Conservation (phyloP, 1,140 invertebrate genomes). For the Phymorhynchus buccinoides region DNA sequence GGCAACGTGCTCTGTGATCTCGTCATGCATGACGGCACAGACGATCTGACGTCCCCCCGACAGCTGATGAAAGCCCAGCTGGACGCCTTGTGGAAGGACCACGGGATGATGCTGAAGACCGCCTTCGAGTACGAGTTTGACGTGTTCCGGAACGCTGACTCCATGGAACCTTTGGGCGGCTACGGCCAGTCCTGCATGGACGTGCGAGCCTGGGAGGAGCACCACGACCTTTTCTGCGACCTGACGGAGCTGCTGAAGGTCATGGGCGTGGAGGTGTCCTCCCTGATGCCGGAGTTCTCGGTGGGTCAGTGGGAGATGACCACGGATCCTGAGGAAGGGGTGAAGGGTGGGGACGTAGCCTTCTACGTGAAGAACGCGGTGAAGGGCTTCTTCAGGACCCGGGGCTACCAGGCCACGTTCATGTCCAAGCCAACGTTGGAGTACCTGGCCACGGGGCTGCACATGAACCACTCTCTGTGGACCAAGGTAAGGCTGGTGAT, state of each 20-base stretch:
- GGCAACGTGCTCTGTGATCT: conserved; percentile 29
- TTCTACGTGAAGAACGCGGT: too few species aligned
- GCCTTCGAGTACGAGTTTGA: conserved; percentile 41
- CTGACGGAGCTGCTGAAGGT: neutral
- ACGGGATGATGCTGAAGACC: conserved; percentile 34
- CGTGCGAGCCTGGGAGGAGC: neutral
- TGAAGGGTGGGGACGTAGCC: conserved; percentile 28
- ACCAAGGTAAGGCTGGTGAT: too few species aligned
- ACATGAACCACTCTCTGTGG: too few species aligned
- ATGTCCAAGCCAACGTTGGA: too few species aligned
- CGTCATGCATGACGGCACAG: neutral
- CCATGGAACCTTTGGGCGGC: neutral
- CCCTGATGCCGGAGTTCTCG: conserved; percentile 29
- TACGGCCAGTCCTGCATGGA: neutral
- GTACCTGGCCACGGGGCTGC: too few species aligned
- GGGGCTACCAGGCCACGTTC: too few species aligned
- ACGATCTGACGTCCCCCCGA: neutral
- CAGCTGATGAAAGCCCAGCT: conserved; percentile 20
- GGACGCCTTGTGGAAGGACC: conserved; percentile 17
- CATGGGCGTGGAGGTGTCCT: conserved; percentile 19
- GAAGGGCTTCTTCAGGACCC: too few species aligned
- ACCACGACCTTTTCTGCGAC: conserved; percentile 31
- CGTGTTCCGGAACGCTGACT: conserved; percentile 31
- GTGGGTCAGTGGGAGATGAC: conserved; percentile 43
- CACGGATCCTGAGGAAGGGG: conserved; percentile 37